phyloP scores from a whole-genome alignment of 2,113 vertebrate genomes.

The Poecile atricapillus region DNA sequence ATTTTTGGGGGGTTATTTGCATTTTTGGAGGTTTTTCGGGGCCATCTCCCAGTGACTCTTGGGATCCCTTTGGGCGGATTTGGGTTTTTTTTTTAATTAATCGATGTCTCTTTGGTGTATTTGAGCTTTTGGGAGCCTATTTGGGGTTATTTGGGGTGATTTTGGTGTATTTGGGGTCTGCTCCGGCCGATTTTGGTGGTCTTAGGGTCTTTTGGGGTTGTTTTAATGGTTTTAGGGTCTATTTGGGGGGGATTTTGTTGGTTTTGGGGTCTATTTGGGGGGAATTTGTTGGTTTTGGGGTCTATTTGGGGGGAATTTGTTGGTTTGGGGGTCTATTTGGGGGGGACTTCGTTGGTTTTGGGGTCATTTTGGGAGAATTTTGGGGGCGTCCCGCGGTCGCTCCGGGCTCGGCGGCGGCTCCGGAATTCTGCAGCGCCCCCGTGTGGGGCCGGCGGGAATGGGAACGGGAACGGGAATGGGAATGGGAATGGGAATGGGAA shows the following conservation, averaged over 20 bases:
- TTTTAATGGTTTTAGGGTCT: not conserved
- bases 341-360: not conserved
- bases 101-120: not conserved
- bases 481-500: too few relatives aligned
- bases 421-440: not conserved
- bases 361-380: not conserved
- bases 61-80: not conserved
- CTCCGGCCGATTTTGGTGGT: not conserved
- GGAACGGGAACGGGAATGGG: not conserved
- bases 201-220: not conserved
- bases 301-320: not conserved
- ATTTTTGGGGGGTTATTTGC: too few relatives aligned
- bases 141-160: rapidly evolving
- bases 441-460: not conserved
- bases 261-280: not conserved
- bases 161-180: too few relatives aligned
- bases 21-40: too few relatives aligned
- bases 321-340: not conserved
- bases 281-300: not conserved
- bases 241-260: not conserved
- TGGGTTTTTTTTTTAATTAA: not conserved
- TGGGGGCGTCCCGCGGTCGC: not conserved
- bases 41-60: rapidly evolving
- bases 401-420: not conserved
- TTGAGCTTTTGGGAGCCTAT: not conserved